phyloP scores from a whole-genome alignment of 2,797 vertebrate species.

The Chelmon rostratus region DNA sequence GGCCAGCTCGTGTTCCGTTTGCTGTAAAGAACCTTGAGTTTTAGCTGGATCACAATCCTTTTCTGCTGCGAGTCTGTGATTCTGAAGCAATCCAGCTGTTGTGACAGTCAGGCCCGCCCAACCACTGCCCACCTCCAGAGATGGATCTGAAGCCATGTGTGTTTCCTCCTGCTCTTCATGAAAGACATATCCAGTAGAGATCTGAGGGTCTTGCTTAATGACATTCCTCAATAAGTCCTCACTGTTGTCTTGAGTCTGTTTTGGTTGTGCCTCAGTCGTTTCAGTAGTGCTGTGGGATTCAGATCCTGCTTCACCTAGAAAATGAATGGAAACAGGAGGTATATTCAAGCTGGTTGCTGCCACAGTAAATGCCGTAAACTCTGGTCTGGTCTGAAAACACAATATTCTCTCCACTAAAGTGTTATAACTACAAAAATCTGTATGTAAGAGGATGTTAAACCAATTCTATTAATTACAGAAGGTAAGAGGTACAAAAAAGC shows the following conservation, averaged over 20 bases:
- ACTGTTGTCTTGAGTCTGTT: constrained; percentile 35
- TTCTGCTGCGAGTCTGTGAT: constrained; percentile 45
- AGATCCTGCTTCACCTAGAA: constrained; percentile 46
- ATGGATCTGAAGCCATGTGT: constrained; percentile 35
- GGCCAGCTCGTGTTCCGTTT: constrained; percentile 15
- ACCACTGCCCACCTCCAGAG: constrained; percentile 53
- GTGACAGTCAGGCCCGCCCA: constrained; percentile 42
- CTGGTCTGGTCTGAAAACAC: neutral
- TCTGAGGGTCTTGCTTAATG: constrained; percentile 57
- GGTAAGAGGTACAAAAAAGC: neutral
- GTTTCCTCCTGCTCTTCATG: constrained; percentile 58
- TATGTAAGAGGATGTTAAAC: neutral
- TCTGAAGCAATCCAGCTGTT: constrained; percentile 47
- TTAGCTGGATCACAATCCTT: constrained; percentile 44
- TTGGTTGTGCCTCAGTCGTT: constrained; percentile 25
- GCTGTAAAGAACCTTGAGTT: constrained; percentile 34
- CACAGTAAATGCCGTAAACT: neutral
- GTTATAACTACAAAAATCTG: neutral
- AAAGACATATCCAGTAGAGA: constrained; percentile 40
- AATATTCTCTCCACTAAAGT: neutral
- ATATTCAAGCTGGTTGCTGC: neutral
- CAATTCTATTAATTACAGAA: constrained; percentile 2
- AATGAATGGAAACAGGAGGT: neutral
- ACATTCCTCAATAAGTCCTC: constrained; percentile 56
- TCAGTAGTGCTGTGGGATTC: constrained; percentile 38